phyloP scores from a whole-genome alignment of 1,140 invertebrate genomes.

The Agrypnia vestita region DNA sequence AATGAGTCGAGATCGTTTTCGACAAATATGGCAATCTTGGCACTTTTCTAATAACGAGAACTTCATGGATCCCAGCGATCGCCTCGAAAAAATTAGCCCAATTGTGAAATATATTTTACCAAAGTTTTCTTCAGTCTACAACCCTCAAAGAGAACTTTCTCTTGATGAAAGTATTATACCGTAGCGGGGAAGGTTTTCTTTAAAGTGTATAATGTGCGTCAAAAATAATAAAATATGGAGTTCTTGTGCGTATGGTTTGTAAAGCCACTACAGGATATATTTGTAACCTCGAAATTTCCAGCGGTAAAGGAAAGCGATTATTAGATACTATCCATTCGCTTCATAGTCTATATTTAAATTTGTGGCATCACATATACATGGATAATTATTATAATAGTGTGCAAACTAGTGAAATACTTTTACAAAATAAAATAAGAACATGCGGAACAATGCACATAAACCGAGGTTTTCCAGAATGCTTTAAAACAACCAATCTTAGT shows the following conservation, averaged over 20 bases:
- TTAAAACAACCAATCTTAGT: conserved; percentile 65
- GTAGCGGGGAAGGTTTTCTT: conserved; percentile 63
- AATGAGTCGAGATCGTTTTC: conserved; percentile 63
- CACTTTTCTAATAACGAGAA: conserved; percentile 62
- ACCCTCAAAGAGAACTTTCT: conserved; percentile 45
- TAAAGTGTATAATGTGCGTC: conserved; percentile 61
- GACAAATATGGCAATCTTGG: conserved; percentile 50
- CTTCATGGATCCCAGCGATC: not conserved
- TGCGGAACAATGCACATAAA: conserved; percentile 67
- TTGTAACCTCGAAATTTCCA: conserved; percentile 47
- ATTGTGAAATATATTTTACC: not conserved
- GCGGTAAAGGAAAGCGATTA: conserved; percentile 27
- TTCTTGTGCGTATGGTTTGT: conserved; percentile 65
- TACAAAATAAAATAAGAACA: conserved; percentile 67
- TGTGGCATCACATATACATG: conserved; percentile 50
- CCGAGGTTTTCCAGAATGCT: conserved; percentile 63
- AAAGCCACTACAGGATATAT: conserved; percentile 61
- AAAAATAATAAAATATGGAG: conserved; percentile 63
- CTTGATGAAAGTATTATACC: conserved; percentile 64
- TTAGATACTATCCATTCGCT: conserved; percentile 49
- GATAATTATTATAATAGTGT: conserved; percentile 67
- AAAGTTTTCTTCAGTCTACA: conserved; percentile 23
- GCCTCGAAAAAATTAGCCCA: not conserved
- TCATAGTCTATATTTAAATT: not conserved
- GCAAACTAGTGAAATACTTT: conserved; percentile 64